Percentiles rank a stretch among this genome's conserved stretches.
Conservation (phyloP, 2,113 vertebrate species). For the Lagopus muta region DNA sequence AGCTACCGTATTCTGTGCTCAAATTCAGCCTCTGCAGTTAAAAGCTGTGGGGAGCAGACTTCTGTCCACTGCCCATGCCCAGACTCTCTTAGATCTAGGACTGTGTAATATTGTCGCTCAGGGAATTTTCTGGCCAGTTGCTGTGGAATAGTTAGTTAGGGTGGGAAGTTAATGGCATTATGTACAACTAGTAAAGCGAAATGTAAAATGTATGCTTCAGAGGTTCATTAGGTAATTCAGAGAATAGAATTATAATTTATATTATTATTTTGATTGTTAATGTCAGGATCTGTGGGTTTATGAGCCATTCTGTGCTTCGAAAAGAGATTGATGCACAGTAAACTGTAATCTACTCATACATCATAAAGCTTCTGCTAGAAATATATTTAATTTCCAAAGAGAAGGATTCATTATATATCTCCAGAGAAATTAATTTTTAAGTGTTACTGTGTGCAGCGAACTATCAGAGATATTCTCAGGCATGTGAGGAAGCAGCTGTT, state of each 20-base stretch:
- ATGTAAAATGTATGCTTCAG: background rate
- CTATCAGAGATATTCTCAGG: background rate
- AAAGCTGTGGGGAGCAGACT: background rate
- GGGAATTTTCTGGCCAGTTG: background rate
- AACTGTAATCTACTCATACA: conserved; percentile 13
- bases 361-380: conserved; percentile 26
- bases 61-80: background rate
- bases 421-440: background rate
- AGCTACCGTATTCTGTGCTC: background rate
- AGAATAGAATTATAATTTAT: background rate
- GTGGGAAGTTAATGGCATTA: background rate
- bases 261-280: background rate
- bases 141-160: background rate
- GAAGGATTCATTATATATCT: conserved; percentile 34
- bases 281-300: background rate
- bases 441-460: background rate
- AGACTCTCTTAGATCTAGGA: background rate
- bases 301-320: background rate
- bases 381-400: conserved; percentile 21
- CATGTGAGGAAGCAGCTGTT: background rate
- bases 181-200: background rate
- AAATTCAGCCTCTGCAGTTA: background rate
- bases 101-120: background rate
- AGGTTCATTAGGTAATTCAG: background rate
- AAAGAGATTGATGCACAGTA: background rate